Conservation (phyloP, 2,888 invertebrate genomes). For the Drosophila borborema region DNA sequence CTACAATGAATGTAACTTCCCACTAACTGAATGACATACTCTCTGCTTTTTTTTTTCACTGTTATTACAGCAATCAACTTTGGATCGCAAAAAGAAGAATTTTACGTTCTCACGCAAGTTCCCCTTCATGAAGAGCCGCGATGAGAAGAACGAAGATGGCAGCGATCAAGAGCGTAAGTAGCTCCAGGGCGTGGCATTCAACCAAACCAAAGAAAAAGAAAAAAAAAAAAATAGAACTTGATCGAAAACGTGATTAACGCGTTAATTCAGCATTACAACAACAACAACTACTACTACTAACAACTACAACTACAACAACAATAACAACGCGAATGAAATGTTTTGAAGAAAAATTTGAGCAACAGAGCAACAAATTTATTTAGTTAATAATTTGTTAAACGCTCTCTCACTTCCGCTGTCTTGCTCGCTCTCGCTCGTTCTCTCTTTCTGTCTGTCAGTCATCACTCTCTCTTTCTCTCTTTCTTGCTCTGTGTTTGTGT, state of each 20-base stretch:
- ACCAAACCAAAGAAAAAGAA: not conserved
- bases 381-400: conserved; percentile 25
- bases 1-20: conserved; percentile 2
- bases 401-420: conserved; percentile 27
- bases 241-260: conserved; percentile 7
- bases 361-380: conserved; percentile 36
- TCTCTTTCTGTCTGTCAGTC: conserved; percentile 7
- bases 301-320: conserved; percentile 4
- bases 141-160: conserved; percentile 98
- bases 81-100: conserved; percentile 99
- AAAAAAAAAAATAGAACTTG: not conserved
- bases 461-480: not conserved
- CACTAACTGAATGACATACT: not conserved
- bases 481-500: conserved; percentile 14
- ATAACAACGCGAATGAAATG: conserved; percentile 17
- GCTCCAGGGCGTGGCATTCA: conserved; percentile 24
- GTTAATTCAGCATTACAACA: conserved; percentile 32
- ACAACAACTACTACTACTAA: conserved; percentile 17
- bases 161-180: conserved; percentile 99
- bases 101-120: conserved; percentile 99
- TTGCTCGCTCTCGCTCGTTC: not conserved
- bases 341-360: conserved; percentile 15
- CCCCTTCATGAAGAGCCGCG: conserved; percentile 99
- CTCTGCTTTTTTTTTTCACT: not conserved
- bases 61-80: conserved; percentile 92